Base-by-base conservation (phyloP, 2,797 vertebrate genomes). In the Gobionotothen gibberifrons region DNA sequence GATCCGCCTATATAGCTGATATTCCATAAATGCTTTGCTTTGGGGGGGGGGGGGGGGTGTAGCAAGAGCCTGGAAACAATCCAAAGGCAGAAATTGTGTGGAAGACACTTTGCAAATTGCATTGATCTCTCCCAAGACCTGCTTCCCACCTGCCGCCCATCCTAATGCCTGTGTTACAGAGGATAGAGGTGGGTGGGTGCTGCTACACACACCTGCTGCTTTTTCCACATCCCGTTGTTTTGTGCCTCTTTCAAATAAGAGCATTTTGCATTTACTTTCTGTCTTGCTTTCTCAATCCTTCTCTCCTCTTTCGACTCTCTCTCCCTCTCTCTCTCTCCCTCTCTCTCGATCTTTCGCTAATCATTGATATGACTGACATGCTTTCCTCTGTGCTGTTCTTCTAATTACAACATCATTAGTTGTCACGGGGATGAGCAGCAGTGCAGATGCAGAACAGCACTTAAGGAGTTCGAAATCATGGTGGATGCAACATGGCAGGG, bases 71-170 rank as follows among this genome's bases (percentile, higher is more conserved):
- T 78, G 69, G 69, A 85, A 53, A 82, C 52, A 58, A 81, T 68
- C 75, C 86, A 91, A 73, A 53, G 36, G 48, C 74, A 59, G 63
- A 76, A 85, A 88, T 40, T 82, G 83, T 89, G 75, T 71, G 72
- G 68, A 83, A 85, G 85, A 70, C 87, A 84, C 77, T 89, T 87
- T 87, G 72, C 66, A 91, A 89, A 92, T 91, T 82, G 77, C 82
- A 89, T 49, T 80, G 82, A 90, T 91, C 88, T 83, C 85, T 83
- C 74, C 56, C n/a, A 65, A 84, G 82, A 85, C 79, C 79, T 78
- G 78, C 64, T 63, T 76, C 65, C 79, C 82, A 82, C 83, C 88
- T 90, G 85, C 79, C 44, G 36, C 68, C 69, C 75, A 85, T 83
- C 71, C 73, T 80, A 83, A 90, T 83, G 72, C 52, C 77, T 58